phyloP scores from a whole-genome alignment of 2,113 vertebrate species.

The Pluvianellus socialis region DNA sequence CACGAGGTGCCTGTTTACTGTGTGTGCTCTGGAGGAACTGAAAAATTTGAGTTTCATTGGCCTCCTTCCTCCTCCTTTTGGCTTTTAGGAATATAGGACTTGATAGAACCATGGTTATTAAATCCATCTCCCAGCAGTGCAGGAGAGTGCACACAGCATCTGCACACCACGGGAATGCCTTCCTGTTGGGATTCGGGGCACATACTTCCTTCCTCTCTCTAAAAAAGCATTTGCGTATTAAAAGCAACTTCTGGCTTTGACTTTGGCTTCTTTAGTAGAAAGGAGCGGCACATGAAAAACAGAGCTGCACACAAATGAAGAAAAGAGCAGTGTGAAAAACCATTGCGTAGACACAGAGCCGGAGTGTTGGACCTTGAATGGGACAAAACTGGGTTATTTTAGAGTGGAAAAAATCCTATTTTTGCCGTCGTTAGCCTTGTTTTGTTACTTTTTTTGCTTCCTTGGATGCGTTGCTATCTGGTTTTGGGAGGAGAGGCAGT shows the following conservation, averaged over 20 bases:
- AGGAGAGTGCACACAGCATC: not conserved
- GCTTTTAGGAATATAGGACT: not conserved
- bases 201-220: not conserved
- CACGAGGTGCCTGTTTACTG: not conserved
- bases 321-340: not conserved
- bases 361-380: not conserved
- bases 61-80: not conserved
- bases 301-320: not conserved
- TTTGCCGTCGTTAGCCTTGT: not conserved
- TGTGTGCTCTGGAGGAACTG: not conserved
- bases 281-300: not conserved
- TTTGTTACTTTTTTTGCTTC: not conserved
- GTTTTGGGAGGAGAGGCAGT: not conserved
- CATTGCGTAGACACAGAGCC: not conserved
- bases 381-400: not conserved
- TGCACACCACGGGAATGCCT: not conserved
- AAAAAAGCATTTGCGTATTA: not conserved
- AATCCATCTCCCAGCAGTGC: not conserved
- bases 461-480: not conserved
- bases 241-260: not conserved
- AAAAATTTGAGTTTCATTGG: not conserved
- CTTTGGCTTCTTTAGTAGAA: not conserved
- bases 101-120: not conserved
- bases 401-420: not conserved
- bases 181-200: not conserved